phyloP scores from a whole-genome alignment of 2,888 invertebrate genomes.

The Harpalus rufipes region DNA sequence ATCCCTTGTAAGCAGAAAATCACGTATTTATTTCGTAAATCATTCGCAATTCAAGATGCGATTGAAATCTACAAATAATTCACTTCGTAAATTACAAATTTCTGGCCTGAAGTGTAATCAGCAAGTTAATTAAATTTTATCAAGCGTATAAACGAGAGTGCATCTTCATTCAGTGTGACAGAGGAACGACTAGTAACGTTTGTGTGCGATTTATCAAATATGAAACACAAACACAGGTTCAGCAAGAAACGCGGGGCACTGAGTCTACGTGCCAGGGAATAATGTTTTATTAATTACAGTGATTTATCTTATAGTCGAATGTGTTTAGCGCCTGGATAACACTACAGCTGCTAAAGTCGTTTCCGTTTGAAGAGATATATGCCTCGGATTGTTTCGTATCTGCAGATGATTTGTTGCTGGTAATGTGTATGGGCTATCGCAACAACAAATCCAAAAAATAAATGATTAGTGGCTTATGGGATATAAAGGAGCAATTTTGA shows the following conservation, averaged over 20 bases:
- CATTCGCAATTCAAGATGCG: constrained; percentile 9
- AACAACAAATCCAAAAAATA: neutral
- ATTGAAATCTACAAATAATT: constrained; percentile 32
- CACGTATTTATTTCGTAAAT: constrained; percentile 30
- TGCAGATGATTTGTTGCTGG: neutral
- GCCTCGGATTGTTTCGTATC: constrained; percentile 5
- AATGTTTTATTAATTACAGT: constrained; percentile 56
- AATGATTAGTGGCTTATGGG: neutral
- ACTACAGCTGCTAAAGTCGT: constrained; percentile 46
- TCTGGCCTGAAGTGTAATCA: constrained; percentile 17
- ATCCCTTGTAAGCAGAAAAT: neutral
- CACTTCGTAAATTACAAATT: constrained; percentile 28
- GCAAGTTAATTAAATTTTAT: constrained; percentile 50
- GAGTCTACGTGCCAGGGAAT: constrained; percentile 20
- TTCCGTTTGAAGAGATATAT: constrained; percentile 19
- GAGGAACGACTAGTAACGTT: constrained; percentile 47
- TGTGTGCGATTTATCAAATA: constrained; percentile 52
- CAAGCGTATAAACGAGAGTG: constrained; percentile 37
- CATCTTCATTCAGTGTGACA: constrained; percentile 33
- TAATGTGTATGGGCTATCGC: neutral
- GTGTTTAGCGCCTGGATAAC: constrained; percentile 45
- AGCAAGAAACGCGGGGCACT: constrained; percentile 9
- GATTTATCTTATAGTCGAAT: constrained; percentile 49
- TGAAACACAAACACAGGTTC: constrained; percentile 21
- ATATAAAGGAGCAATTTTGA: no score